Evolutionary conservation across 1,140 invertebrate species (phyloP).

Genomic region (Vanessa tameamea): DNA sequence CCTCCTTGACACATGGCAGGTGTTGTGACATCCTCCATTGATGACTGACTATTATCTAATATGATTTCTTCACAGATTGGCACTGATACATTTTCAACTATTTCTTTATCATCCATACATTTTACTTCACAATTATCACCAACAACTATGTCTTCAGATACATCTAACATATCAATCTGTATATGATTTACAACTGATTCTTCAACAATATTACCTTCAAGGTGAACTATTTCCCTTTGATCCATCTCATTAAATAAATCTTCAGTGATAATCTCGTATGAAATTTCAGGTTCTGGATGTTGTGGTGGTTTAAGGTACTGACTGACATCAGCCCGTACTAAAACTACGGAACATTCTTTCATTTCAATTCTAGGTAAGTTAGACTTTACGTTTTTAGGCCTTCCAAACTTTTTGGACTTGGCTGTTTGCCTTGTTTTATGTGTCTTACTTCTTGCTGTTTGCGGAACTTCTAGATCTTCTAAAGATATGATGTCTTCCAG

Average conservation of each 20-base stretch:
- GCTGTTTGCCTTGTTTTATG: slow-evolving; percentile 41
- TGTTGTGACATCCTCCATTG: slow-evolving; percentile 48
- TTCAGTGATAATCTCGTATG: neutral
- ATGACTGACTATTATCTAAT: slow-evolving; percentile 70
- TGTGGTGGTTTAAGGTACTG: slow-evolving; percentile 41
- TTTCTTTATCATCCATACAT: slow-evolving; percentile 50
- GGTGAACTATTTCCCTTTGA: slow-evolving; percentile 15
- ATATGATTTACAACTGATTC: slow-evolving; percentile 55
- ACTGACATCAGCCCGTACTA: slow-evolving; percentile 53
- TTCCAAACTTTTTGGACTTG: slow-evolving; percentile 45
- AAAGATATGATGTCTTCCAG: slow-evolving; percentile 73
- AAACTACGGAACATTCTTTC: slow-evolving; percentile 65
- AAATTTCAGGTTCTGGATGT: neutral
- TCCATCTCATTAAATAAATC: neutral
- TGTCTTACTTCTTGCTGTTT: slow-evolving; percentile 45
- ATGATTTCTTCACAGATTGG: slow-evolving; percentile 68
- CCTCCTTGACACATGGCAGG: slow-evolving; percentile 39
- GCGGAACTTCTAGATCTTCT: slow-evolving; percentile 61
- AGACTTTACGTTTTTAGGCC: slow-evolving; percentile 16
- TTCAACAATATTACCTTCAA: slow-evolving; percentile 37
- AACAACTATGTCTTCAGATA: slow-evolving; percentile 74
- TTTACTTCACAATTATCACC: slow-evolving; percentile 64
- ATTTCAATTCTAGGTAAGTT: slow-evolving; percentile 33
- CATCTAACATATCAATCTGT: slow-evolving; percentile 73
- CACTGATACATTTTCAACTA: slow-evolving; percentile 38